These are phyloP conservation scores for Hippocampus abdominalis DNA, from an alignment of 2,113 vertebrate species.

Conservation along the genomic window DNA sequence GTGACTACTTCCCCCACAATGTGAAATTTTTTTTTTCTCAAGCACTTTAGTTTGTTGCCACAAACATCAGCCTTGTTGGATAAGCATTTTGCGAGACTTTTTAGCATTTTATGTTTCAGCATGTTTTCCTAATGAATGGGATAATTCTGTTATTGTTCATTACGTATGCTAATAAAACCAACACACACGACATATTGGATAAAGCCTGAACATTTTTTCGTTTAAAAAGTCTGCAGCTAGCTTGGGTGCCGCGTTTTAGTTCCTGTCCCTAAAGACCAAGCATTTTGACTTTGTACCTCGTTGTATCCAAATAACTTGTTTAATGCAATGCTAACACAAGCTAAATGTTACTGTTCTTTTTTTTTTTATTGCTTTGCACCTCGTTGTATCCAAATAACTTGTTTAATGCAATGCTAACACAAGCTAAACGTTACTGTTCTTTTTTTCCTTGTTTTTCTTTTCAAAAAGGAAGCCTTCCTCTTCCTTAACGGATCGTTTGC, in stretches of 20 bases:
- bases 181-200: slow-evolving; percentile 31
- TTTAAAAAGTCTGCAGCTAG: slow-evolving; percentile 3
- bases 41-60: not conserved
- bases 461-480: slow-evolving; percentile 48
- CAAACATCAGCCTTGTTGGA: not conserved
- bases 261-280: slow-evolving; percentile 16
- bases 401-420: too few species aligned
- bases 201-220: slow-evolving; percentile 16
- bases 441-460: slow-evolving; percentile 22
- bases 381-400: not conserved
- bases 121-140: slow-evolving; percentile 24
- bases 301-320: not conserved
- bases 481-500: slow-evolving; percentile 50
- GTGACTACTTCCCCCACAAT: not conserved
- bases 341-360: slow-evolving; percentile 27
- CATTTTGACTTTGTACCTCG: not conserved
- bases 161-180: slow-evolving; percentile 1
- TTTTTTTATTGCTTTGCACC: slow-evolving; percentile 11
- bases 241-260: slow-evolving; percentile 17
- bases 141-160: slow-evolving; percentile 13
- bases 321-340: too few species aligned
- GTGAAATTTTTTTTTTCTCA: not conserved
- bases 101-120: slow-evolving; percentile 32
- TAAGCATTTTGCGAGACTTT: not conserved
- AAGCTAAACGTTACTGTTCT: slow-evolving; percentile 30